phyloP scores from a whole-genome alignment of 1,140 invertebrate genomes.

The Panagrolaimus sp. region DNA sequence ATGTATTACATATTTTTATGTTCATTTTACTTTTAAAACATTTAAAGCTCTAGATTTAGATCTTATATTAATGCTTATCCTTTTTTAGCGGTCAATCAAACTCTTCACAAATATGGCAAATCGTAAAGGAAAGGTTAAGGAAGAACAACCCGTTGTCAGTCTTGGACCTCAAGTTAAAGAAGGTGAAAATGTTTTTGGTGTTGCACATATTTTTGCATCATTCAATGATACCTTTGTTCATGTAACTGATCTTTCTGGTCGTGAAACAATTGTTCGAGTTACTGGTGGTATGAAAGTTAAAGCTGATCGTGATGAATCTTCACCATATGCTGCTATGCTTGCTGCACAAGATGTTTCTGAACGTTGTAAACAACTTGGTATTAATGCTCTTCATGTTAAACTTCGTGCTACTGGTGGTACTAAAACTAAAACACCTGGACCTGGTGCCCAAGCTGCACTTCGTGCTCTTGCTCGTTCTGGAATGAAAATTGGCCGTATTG shows the following conservation, averaged over 20 bases:
- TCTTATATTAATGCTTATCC: background rate
- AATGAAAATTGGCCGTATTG: constrained; percentile 98
- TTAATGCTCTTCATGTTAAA: constrained; percentile 96
- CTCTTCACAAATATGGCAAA: constrained; percentile 72
- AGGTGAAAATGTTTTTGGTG: constrained; percentile 94
- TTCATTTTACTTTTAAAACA: no score
- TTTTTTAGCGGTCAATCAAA: constrained; percentile 1
- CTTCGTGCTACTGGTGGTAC: constrained; percentile 92
- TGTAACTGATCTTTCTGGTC: constrained; percentile 95
- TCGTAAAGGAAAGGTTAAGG: constrained; percentile 88
- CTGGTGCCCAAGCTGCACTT: constrained; percentile 94
- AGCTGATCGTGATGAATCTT: constrained; percentile 98
- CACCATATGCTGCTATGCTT: constrained; percentile 99
- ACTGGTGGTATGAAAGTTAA: constrained; percentile 99
- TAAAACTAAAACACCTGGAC: constrained; percentile 89
- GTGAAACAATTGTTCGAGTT: constrained; percentile 91
- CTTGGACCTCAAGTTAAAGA: constrained; percentile 93
- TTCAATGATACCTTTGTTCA: constrained; percentile 99
- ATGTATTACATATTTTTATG: no score
- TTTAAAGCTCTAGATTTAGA: background rate
- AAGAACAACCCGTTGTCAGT: constrained; percentile 90
- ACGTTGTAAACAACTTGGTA: constrained; percentile 89
- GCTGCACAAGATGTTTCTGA: constrained; percentile 99
- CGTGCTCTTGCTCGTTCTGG: constrained; percentile 92
- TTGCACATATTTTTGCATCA: constrained; percentile 97